Evolutionary conservation across 2,888 invertebrate genomes (phyloP), one percentile per base, ranked within the genome.

Genomic region (Thecocarcelia acutangulata): DNA sequence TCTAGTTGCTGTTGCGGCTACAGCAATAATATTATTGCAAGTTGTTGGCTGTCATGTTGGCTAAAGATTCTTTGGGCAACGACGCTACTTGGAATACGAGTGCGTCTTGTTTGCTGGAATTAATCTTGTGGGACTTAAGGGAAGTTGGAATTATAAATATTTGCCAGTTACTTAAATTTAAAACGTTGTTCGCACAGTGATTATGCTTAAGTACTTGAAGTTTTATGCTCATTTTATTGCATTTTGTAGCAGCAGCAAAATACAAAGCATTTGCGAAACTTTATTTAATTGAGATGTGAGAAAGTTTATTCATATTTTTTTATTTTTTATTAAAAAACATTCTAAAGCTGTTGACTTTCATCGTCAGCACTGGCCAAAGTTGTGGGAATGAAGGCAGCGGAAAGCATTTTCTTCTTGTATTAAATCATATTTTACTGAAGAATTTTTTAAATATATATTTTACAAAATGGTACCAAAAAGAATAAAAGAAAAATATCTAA

Each of bases 241-340:
- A 19, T 68, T 54, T 42, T 28, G 58, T 52, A 13, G n/a, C 9
- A 42, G 33, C 17, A 17, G 56, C 15, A 44, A 19, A 33, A 33
- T 9, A 8, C 5, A 33, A 33, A 33, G 8, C 4, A 44, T 40
- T 56, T 24, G 40, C 28, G 37, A 54, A 75, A 69, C 61, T 69
- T 69, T 15, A 52, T 56, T 74, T 74, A 56, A 80, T 80, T 72
- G 69, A 64, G 77, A 63, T 81, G 81, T 77, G 63, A 77, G 59
- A 56, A 69, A 63, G 56, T 54, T 74, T 74, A 19, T 11, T 17
- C 8, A 15, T 21, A 24, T 24, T 3, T 24, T 24, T 24, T 24
- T 50, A 64, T 44, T 73, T 56, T 69, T 13, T 44, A 17, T 48
- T 59, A 70, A 75, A 72, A 73, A 70, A 13, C n/a, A 28, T 44